These are phyloP conservation scores for Mechanitis messenoides DNA, from an alignment of 2,888 invertebrate species.

Conservation along the genomic window DNA sequence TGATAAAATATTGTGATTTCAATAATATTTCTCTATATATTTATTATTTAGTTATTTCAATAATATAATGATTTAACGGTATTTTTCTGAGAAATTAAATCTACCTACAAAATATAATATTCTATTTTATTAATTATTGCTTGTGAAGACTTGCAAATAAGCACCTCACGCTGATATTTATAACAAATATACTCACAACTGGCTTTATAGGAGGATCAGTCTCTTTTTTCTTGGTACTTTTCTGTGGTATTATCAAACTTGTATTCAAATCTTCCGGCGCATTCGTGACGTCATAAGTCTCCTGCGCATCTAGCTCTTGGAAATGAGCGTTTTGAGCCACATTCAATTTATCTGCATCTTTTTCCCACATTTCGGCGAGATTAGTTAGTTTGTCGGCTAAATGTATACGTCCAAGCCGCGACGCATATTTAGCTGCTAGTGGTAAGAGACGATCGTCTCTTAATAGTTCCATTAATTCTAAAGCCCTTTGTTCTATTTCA, in stretches of 20 bases:
- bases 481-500: constrained; percentile 89
- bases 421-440: constrained; percentile 92
- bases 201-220: constrained; percentile 59
- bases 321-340: constrained; percentile 55
- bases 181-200: constrained; percentile 46
- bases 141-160: too few relatives aligned
- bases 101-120: too few relatives aligned
- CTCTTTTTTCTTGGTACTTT: constrained; percentile 54
- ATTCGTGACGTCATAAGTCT: constrained; percentile 59
- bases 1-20: too few relatives aligned
- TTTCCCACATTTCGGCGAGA: constrained; percentile 69
- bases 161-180: too few relatives aligned
- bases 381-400: constrained; percentile 86
- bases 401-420: constrained; percentile 84
- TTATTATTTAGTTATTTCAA: too few relatives aligned
- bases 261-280: constrained; percentile 55
- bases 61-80: too few relatives aligned
- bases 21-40: too few relatives aligned
- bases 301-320: constrained; percentile 57
- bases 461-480: constrained; percentile 90
- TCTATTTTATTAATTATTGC: too few relatives aligned
- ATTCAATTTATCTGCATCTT: constrained; percentile 49
- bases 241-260: constrained; percentile 66
- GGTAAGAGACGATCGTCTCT: constrained; percentile 86
- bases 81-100: too few relatives aligned